Conservation (phyloP, 2,113 vertebrate species). For the Oreochromis tanganicae region DNA sequence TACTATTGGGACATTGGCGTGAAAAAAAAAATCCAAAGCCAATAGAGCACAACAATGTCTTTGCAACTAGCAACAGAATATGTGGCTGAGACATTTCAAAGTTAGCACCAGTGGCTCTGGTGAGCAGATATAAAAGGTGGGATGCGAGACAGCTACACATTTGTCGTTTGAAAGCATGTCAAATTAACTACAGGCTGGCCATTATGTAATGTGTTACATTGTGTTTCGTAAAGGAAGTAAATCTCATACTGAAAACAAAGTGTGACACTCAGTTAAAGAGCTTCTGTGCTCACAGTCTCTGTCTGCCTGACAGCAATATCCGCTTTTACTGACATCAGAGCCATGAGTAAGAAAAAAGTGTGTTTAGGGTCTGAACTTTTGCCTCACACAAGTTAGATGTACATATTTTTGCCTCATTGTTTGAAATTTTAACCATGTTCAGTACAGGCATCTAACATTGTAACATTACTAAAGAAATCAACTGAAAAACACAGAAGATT, state of each 20-base stretch:
- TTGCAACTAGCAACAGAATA: not conserved
- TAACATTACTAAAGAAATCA: not conserved
- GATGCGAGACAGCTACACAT: not conserved
- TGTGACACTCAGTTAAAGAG: not conserved
- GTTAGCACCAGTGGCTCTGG: not conserved
- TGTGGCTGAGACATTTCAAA: not conserved
- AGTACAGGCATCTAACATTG: not conserved
- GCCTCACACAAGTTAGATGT: not conserved
- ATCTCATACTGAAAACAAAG: not conserved
- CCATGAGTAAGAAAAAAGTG: not conserved
- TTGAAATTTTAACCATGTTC: not conserved
- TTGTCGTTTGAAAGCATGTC: not conserved
- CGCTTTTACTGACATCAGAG: not conserved
- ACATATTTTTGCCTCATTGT: not conserved
- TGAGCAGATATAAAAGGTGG: not conserved
- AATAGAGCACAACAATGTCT: not conserved
- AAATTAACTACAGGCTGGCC: not conserved
- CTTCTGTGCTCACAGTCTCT: not conserved
- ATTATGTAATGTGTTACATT: not conserved
- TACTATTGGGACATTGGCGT: not conserved
- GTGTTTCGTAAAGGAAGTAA: not conserved
- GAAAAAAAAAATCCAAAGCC: not conserved
- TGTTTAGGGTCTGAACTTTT: not conserved
- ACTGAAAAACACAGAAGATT: not conserved
- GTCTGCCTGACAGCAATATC: not conserved